Evolutionary conservation across 2,888 invertebrate genomes (phyloP), one percentile per base, ranked within the genome.

Genomic region (Hybos culiciformis): DNA sequence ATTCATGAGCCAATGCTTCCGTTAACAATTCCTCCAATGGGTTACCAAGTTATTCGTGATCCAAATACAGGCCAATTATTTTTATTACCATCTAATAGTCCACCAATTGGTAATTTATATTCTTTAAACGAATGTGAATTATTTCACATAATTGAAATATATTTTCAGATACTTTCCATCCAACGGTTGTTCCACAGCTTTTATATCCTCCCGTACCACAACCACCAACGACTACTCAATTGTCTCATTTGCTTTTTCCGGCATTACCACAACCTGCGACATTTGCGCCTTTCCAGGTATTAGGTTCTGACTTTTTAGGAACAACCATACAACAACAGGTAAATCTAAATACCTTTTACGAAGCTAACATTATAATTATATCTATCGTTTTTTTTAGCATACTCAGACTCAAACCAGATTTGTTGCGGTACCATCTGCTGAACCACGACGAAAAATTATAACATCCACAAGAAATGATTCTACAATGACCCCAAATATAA

Each of bases 31-130:
- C 79, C 70, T 59, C 83, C 80, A 45, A 78, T 84, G 46, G 88
- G 88, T 45, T 84, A 82, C 66, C 90, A 90, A 67, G 72, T 91
- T 57, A 82, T 86, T 40, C 76, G 90, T 49, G 91, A 91, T 62
- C 84, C 88, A 23, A 74, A 81, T 18, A 83, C 84, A 4, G 88
- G 90, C 37, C 86, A 86, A 53, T 71, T 87, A 47, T 74, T 87
- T 50, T 76, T 87, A 49, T 72, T 87, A 53, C 85, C 86, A 37
- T 74, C 84, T 29, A 75, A 83, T 37, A 74, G 77, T 62, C 63
- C 63, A 53, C 53, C 60, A 45, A 67, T 72, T 58, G 78, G 74
- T 73, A 59, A 19, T 36, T 14, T 23, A 23, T 23, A 21, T 14
- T 4, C 5, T 7, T 36, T 12, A 4, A n/a, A 20, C 20, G n/a